A percentile compares a stretch with the other conserved stretches of the same genome.
Evolutionary conservation across 2,888 invertebrate genomes (phyloP).

Genomic region (Disparrhopalites patrizii): DNA sequence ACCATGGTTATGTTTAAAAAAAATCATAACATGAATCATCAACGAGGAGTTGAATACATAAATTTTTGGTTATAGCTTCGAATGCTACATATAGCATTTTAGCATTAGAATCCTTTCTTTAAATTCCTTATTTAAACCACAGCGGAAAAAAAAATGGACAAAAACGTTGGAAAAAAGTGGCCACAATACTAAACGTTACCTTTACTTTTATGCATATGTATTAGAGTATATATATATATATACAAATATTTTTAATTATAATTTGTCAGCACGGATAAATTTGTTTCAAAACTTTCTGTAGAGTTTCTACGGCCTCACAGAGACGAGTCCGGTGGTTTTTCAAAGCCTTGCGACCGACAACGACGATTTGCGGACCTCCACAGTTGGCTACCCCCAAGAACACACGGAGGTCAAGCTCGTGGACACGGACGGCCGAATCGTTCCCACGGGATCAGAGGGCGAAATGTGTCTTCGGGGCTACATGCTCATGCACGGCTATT

Average conservation of each 20-base stretch:
- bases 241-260: background rate
- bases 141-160: background rate
- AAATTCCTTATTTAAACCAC: no score
- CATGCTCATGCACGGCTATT: conserved; percentile 74
- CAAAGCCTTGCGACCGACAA: conserved; percentile 54
- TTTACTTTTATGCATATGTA: background rate
- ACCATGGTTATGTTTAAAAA: no score
- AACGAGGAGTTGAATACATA: no score
- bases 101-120: no score
- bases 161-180: background rate
- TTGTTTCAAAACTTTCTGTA: conserved; percentile 34
- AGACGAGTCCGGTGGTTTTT: conserved; percentile 59
- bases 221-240: background rate
- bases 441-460: conserved; percentile 69
- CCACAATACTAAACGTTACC: no score
- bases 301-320: conserved; percentile 61
- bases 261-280: background rate
- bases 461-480: conserved; percentile 74
- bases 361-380: conserved; percentile 54
- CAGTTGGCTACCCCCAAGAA: conserved; percentile 57
- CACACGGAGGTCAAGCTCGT: conserved; percentile 60
- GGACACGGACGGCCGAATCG: conserved; percentile 61
- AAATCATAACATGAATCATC: no score
- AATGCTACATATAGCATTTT: no score
- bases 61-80: no score